These are phyloP conservation scores for Macrobrachium rosenbergii DNA, from an alignment of 1,140 invertebrate genomes.

Conservation along the genomic window DNA sequence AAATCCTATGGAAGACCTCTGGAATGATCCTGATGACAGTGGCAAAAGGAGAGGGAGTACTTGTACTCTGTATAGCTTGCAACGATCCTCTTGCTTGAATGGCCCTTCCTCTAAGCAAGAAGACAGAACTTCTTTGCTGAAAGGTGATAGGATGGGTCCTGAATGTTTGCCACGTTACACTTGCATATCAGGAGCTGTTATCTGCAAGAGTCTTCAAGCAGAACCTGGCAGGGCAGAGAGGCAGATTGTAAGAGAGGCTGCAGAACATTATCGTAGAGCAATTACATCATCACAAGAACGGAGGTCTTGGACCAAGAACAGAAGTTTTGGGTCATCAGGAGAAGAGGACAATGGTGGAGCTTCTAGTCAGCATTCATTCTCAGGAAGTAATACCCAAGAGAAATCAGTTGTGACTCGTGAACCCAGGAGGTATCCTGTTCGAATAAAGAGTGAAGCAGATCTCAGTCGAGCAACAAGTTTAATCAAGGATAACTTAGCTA, in stretches of 20 bases:
- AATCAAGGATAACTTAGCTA: conserved; percentile 64
- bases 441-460: conserved; percentile 62
- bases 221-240: conserved; percentile 31
- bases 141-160: background rate
- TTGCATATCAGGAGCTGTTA: conserved; percentile 24
- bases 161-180: conserved; percentile 27
- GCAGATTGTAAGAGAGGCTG: conserved; percentile 52
- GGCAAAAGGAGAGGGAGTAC: background rate
- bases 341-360: conserved; percentile 27
- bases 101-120: conserved; percentile 5
- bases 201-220: conserved; percentile 27
- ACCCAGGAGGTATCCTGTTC: conserved; percentile 45
- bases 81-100: conserved; percentile 31
- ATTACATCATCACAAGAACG: conserved; percentile 34
- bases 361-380: conserved; percentile 4
- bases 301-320: conserved; percentile 28
- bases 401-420: conserved; percentile 47
- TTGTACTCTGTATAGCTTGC: conserved; percentile 1
- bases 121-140: conserved; percentile 33
- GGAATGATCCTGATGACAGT: conserved; percentile 34
- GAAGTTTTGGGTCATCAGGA: conserved; percentile 38
- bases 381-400: conserved; percentile 21
- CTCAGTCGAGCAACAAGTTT: conserved; percentile 60
- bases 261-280: conserved; percentile 49
- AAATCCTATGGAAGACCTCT: conserved; percentile 51